phyloP scores from a whole-genome alignment of 2,797 vertebrate species.

The Acestrorhynchus altus region DNA sequence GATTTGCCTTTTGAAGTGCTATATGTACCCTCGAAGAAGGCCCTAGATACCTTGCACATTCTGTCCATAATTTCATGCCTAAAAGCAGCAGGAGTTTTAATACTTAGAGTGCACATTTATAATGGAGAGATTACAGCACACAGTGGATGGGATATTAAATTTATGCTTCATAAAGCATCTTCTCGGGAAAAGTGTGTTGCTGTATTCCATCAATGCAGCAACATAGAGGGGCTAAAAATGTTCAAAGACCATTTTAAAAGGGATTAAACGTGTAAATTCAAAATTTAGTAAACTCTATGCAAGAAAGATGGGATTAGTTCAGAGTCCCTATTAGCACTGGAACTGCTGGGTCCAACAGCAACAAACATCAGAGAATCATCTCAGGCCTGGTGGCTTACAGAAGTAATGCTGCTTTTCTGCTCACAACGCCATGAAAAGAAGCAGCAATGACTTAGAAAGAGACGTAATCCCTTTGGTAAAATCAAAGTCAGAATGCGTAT shows the following conservation, averaged over 20 bases:
- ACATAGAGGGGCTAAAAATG: slow-evolving; percentile 60
- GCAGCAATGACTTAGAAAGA: slow-evolving; percentile 57
- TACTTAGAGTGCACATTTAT: slow-evolving; percentile 47
- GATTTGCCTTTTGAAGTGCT: slow-evolving; percentile 41
- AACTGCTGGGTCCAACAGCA: slow-evolving; percentile 54
- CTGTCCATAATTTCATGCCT: slow-evolving; percentile 46
- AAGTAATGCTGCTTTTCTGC: slow-evolving; percentile 52
- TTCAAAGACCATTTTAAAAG: slow-evolving; percentile 61
- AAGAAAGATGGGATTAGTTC: slow-evolving; percentile 60
- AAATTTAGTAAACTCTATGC: slow-evolving; percentile 56
- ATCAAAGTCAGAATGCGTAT: slow-evolving; percentile 51
- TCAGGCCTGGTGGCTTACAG: slow-evolving; percentile 57
- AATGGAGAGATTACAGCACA: slow-evolving; percentile 50
- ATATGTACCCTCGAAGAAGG: slow-evolving; percentile 37
- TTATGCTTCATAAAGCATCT: slow-evolving; percentile 47
- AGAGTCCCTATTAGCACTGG: slow-evolving; percentile 56
- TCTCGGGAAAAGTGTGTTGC: slow-evolving; percentile 44
- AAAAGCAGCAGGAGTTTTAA: slow-evolving; percentile 50
- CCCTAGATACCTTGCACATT: slow-evolving; percentile 29
- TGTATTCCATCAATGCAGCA: slow-evolving; percentile 47
- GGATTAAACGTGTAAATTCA: slow-evolving; percentile 66
- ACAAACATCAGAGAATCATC: slow-evolving; percentile 61
- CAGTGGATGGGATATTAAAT: slow-evolving; percentile 57
- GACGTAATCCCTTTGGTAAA: slow-evolving; percentile 52
- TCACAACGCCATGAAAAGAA: slow-evolving; percentile 59